Evolutionary conservation across 2,113 vertebrate genomes (phyloP), one percentile per base, ranked within the genome.

Genomic region (Corythornis cristatus): DNA sequence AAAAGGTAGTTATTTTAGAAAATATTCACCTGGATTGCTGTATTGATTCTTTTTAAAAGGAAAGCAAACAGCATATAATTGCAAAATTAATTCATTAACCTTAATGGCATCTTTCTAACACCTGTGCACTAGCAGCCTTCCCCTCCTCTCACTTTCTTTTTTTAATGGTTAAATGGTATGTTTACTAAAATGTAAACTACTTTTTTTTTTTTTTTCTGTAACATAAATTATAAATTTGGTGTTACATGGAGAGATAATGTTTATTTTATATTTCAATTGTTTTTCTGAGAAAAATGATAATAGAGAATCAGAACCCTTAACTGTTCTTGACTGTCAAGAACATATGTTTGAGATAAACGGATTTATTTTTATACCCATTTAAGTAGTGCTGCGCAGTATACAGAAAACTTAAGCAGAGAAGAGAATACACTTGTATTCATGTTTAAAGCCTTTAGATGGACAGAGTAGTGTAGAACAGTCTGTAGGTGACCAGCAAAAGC

Each of bases 1-100:
- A 97, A 95, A 97, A 96, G 76, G 95, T 96, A 96, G 88, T 97
- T 97, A 96, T 95, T 90, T 96, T 93, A 95, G 92, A 97, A 98
- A 98, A 97, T 93, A 97, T 91, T 97, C 80, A 96, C 93, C 89
- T 96, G 92, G 81, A 96, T 98, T 97, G 93, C 92, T 92, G 88
- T 96, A 98, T 98, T 97, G 97, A 97, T 98, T 97, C 16, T 93
- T 76, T 96, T 97, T 93, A 85, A 97, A 96, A 94, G 93, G 93
- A 93, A 95, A 97, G 73, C 93, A 96, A 97, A 96, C 97, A 97
- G 88, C 67, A 73, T 76, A 67, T 95, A 58, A 53, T 96, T 94
- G 82, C 76, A n/a, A 93, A 95, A 94, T 74, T 58, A 70, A 89
- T 74, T 95, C 53, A 66, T 77, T 94, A 76, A 60, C 72, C 26